phyloP scores from a whole-genome alignment of 2,797 vertebrate genomes.

The Anas capensis region DNA sequence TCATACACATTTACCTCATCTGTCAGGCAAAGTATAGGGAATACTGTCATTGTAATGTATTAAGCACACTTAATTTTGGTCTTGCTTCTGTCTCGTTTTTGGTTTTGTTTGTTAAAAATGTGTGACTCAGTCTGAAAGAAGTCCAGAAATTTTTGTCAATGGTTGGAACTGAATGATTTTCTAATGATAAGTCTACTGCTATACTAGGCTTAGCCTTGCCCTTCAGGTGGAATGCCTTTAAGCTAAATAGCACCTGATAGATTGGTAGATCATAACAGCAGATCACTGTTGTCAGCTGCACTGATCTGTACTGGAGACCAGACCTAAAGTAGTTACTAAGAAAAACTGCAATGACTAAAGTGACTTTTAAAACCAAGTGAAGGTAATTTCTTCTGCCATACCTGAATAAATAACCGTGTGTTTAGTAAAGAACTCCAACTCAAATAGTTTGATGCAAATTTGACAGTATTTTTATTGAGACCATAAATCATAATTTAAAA shows the following conservation, averaged over 20 bases:
- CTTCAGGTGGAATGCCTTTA: not conserved
- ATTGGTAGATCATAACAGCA: not conserved
- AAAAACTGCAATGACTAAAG: not conserved
- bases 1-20: not conserved
- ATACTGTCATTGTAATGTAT: not conserved
- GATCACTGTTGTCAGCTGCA: not conserved
- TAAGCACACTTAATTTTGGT: not conserved
- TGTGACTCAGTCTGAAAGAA: not conserved
- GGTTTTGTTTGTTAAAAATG: not conserved
- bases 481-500: not conserved
- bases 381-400: not conserved
- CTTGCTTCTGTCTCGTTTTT: not conserved
- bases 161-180: not conserved
- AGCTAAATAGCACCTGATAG: not conserved
- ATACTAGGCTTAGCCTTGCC: not conserved
- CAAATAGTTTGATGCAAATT: not conserved
- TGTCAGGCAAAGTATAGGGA: not conserved
- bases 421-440: constrained; percentile 20
- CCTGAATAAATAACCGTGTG: not conserved
- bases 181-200: not conserved
- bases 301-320: not conserved
- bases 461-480: constrained; percentile 61
- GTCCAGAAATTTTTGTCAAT: not conserved
- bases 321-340: not conserved
- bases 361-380: not conserved